These are phyloP conservation scores for Frankliniella intonsa DNA, from an alignment of 2,888 invertebrate genomes.

Conservation along the genomic window DNA sequence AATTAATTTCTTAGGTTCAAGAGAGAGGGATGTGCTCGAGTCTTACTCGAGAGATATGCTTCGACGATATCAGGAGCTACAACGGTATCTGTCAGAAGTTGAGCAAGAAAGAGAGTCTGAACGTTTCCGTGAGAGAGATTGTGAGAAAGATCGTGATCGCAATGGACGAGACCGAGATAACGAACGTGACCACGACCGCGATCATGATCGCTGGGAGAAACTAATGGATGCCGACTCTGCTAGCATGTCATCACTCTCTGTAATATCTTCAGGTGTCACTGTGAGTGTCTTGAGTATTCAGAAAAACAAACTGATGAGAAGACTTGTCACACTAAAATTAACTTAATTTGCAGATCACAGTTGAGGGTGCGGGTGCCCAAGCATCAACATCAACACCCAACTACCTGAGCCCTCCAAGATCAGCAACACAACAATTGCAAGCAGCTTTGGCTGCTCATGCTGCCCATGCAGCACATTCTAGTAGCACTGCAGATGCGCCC, in stretches of 20 bases:
- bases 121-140: neutral
- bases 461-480: neutral
- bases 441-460: neutral
- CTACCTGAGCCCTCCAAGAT: neutral
- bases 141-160: neutral
- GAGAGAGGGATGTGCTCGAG: neutral
- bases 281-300: neutral
- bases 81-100: neutral
- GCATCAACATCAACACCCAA: neutral
- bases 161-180: neutral
- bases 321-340: neutral
- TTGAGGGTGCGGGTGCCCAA: neutral
- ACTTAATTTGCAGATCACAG: neutral
- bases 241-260: neutral
- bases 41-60: slow-evolving; percentile 12
- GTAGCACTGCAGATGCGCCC: neutral
- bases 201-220: neutral
- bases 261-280: neutral
- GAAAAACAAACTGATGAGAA: too few relatives aligned
- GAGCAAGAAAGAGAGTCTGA: neutral
- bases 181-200: neutral
- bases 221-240: neutral
- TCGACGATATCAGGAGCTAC: neutral
- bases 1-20: neutral
- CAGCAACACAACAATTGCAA: neutral